These are phyloP conservation scores for Clarias macrocephalus DNA, from an alignment of 2,113 vertebrate genomes.

Conservation along the genomic window DNA sequence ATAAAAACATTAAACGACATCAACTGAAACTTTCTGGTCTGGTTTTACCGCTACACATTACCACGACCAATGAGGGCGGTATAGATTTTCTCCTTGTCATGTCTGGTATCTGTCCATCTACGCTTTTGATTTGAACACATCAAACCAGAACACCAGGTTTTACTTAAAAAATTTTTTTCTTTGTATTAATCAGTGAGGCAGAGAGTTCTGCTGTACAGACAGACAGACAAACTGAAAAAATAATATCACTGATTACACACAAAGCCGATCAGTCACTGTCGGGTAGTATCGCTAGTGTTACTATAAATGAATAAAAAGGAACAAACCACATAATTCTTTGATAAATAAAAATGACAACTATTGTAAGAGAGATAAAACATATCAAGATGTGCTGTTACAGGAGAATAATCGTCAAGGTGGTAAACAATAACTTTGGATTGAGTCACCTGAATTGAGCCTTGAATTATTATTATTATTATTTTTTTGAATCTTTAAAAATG, in stretches of 20 bases:
- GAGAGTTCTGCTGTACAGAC: too few species aligned
- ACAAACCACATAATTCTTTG: background rate
- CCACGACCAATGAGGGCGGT: background rate
- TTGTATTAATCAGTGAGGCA: too few species aligned
- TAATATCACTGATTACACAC: too few species aligned
- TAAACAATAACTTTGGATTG: background rate
- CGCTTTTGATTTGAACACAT: slow-evolving; percentile 18
- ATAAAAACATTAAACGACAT: background rate
- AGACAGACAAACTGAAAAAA: too few species aligned
- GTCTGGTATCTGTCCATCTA: slow-evolving; percentile 14
- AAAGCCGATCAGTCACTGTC: too few species aligned
- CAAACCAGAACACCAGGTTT: slow-evolving; percentile 18
- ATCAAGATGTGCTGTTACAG: background rate
- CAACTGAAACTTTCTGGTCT: background rate
- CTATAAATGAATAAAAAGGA: background rate
- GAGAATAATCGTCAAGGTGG: background rate
- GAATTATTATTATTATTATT: background rate
- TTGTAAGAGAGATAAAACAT: too few species aligned
- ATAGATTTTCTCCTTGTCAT: slow-evolving; percentile 21
- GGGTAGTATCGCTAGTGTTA: background rate
- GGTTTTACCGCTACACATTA: background rate
- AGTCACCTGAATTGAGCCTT: background rate
- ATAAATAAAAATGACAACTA: background rate
- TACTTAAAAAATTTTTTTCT: too few species aligned
- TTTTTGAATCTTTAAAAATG: background rate